Percentiles rank a stretch among this genome's conserved stretches.
These are phyloP conservation scores for Hirundichthys speculiger DNA, from an alignment of 2,113 vertebrate species.

Conservation along the genomic window DNA sequence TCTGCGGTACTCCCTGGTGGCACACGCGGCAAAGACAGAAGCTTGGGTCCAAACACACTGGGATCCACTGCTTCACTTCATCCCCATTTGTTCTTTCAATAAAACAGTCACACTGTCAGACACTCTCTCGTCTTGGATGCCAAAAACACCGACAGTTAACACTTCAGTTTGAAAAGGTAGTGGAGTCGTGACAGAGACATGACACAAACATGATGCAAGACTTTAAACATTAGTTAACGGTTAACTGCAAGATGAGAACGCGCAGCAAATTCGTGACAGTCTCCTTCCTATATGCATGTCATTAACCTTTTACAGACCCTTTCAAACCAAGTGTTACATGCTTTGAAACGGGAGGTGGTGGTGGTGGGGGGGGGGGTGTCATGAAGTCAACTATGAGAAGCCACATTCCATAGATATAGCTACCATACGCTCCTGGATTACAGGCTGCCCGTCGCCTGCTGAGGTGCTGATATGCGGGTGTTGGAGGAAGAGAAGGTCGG, in stretches of 20 bases:
- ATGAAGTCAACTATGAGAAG: background rate
- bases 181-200: background rate
- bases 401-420: background rate
- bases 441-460: slow-evolving; percentile 11
- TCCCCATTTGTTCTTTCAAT: slow-evolving; percentile 22
- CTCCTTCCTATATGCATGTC: slow-evolving; percentile 19
- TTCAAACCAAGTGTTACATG: slow-evolving; percentile 51
- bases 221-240: slow-evolving; percentile 32
- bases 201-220: slow-evolving; percentile 28
- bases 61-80: slow-evolving; percentile 20
- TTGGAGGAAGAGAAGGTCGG: background rate
- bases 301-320: slow-evolving; percentile 28
- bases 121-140: slow-evolving; percentile 19
- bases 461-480: slow-evolving; percentile 47
- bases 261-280: slow-evolving; percentile 19
- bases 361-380: background rate
- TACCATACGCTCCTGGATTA: background rate
- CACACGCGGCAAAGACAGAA: background rate
- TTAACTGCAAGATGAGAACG: slow-evolving; percentile 34
- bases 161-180: slow-evolving; percentile 42
- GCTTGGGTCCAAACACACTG: background rate
- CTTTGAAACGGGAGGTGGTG: background rate
- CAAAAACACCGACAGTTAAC: slow-evolving; percentile 55
- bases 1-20: slow-evolving; percentile 27
- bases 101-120: slow-evolving; percentile 26